Conservation (phyloP, 53 echinoderm and acorn worm genomes). For the Temnopleurus reevesii region DNA sequence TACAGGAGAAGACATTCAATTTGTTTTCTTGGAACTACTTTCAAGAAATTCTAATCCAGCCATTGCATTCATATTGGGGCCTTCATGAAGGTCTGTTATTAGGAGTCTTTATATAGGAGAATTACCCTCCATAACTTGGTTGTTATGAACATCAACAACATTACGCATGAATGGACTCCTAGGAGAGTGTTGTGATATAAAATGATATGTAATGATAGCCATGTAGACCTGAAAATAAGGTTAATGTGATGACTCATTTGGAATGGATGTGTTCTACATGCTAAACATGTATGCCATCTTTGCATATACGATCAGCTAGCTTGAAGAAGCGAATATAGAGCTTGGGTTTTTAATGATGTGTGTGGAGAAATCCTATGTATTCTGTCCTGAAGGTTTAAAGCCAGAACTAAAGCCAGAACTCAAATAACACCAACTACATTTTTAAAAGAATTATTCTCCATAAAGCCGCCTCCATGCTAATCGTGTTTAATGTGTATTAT, state of each 20-base stretch:
- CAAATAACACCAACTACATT: no score
- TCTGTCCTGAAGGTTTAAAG: no score
- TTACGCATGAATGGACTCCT: background rate
- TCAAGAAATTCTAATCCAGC: background rate
- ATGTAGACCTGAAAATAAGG: background rate
- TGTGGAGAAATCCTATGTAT: no score
- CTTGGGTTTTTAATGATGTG: no score
- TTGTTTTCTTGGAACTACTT: no score
- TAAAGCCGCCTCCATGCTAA: no score
- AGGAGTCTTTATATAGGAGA: background rate
- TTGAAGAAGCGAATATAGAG: no score
- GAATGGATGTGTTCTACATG: background rate
- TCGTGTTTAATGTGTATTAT: no score
- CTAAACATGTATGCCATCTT: background rate
- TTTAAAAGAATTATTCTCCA: no score
- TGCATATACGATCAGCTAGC: no score
- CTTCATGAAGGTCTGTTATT: background rate
- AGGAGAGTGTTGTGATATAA: background rate
- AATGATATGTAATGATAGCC: background rate
- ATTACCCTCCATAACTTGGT: background rate
- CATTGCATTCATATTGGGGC: background rate
- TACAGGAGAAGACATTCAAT: no score
- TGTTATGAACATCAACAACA: background rate
- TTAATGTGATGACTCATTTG: conserved; percentile 9
- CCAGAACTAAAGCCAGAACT: no score